phyloP scores from a whole-genome alignment of 23 tunicate genomes.

The Diplosoma virens region DNA sequence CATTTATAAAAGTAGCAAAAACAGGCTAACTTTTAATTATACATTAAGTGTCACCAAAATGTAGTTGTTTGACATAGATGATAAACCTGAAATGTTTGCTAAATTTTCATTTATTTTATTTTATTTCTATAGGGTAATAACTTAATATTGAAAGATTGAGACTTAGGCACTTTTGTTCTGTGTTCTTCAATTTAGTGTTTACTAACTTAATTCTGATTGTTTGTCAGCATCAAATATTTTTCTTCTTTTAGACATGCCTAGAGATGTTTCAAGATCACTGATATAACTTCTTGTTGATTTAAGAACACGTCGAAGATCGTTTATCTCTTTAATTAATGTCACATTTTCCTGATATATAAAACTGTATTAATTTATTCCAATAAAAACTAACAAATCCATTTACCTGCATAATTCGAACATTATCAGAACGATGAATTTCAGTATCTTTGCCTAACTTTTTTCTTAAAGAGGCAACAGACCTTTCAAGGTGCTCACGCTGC shows the following conservation, averaged over 20 bases:
- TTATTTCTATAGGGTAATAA: too few species aligned
- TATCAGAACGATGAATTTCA: conserved; percentile 92
- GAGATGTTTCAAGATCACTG: conserved; percentile 63
- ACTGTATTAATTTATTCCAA: background rate
- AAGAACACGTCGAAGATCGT: conserved; percentile 82
- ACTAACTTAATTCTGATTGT: background rate
- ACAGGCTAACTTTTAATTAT: too few species aligned
- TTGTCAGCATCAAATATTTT: background rate
- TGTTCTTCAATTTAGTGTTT: too few species aligned
- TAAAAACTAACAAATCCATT: background rate
- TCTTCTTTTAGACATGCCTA: conserved; percentile 42
- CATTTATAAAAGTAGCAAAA: too few species aligned
- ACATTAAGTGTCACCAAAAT: too few species aligned
- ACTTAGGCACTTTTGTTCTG: too few species aligned
- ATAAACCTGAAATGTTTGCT: too few species aligned
- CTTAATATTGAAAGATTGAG: too few species aligned
- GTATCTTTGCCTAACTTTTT: conserved; percentile 84
- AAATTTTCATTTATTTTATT: too few species aligned
- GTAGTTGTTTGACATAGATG: too few species aligned
- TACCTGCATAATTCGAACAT: conserved; percentile 95
- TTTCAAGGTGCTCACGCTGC: conserved; percentile 95
- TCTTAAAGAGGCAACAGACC: conserved; percentile 74
- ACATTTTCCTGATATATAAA: conserved; percentile 65
- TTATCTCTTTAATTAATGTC: conserved; percentile 84
- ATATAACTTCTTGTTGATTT: conserved; percentile 58